Base-by-base conservation (phyloP, 1,140 invertebrate species). In the Lysiphlebus fabarum region DNA sequence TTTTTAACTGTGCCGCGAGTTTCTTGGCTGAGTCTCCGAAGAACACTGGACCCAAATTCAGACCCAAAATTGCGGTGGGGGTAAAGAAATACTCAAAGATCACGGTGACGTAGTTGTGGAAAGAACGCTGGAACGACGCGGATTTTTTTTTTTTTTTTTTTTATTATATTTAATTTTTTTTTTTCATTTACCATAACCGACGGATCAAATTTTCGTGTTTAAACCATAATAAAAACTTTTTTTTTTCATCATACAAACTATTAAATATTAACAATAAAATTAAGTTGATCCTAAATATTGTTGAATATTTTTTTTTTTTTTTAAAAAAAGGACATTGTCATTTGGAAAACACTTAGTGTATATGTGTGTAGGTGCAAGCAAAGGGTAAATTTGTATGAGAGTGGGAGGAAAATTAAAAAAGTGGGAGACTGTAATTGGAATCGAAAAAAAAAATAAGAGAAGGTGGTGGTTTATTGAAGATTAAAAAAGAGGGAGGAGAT, bases 21-120 rank as follows among this genome's bases (percentile, higher is more conserved):
- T 26, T 26, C 17, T 26, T 26, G 17, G 17, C 17, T 26, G 17
- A 26, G 17, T 26, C 17, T 4, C 17, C 17, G 2, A 26, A 26
- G 17, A 26, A 26, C 17, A 26, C 17, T 26, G 17, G 17, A 26
- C 17, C 17, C 17, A 7, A 26, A 26, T 26, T 4, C 17, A 26
- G 17, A 26, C 17, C 17, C 17, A 26, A 2, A 26, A 2, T 45
- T n/a, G n/a, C n/a, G 64, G 76, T 73, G 73, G 75, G 76, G 74
- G 72, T 77, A 77, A 69, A 62, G 72, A 68, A 73, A 71, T 70
- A 76, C 69, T 75, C 72, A 76, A 76, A 76, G 71, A 74, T 72
- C 70, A 64, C 68, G 68, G 73, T 78, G 76, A 78, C 74, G 74
- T 76, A 78, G 73, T 72, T 67, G 56, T 66, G 72, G 72, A 68